phyloP scores from a whole-genome alignment of 2,888 invertebrate genomes.

The Drosophila paranaensis region DNA sequence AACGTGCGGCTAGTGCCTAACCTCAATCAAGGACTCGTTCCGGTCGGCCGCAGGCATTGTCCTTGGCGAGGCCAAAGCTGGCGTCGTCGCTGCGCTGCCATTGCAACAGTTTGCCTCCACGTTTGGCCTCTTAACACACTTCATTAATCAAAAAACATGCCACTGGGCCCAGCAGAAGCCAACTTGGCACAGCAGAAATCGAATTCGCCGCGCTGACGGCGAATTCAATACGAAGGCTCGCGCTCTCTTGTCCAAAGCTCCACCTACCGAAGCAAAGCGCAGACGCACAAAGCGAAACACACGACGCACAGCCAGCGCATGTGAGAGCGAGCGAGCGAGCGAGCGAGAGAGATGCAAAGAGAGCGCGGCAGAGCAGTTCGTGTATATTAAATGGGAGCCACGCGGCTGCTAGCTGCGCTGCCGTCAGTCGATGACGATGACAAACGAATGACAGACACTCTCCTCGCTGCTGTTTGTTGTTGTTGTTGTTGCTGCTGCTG shows the following conservation, averaged over 20 bases:
- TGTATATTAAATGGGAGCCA: conserved; percentile 38
- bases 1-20: conserved; percentile 48
- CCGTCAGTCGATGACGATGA: conserved; percentile 68
- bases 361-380: conserved; percentile 25
- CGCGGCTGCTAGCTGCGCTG: conserved; percentile 50
- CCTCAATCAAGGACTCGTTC: conserved; percentile 69
- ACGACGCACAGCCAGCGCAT: conserved; percentile 22
- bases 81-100: conserved; percentile 37
- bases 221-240: conserved; percentile 29
- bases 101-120: conserved; percentile 61
- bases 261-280: conserved; percentile 68
- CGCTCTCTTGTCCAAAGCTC: conserved; percentile 60
- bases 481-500: conserved; percentile 22
- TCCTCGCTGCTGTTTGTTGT: conserved; percentile 41
- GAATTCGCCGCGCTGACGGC: conserved; percentile 47
- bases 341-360: conserved; percentile 28
- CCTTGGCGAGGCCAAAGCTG: conserved; percentile 62
- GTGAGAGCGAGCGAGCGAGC: conserved; percentile 29
- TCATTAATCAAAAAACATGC: conserved; percentile 79
- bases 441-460: conserved; percentile 82
- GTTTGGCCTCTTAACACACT: conserved; percentile 84
- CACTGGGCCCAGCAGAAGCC: conserved; percentile 53
- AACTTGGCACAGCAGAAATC: conserved; percentile 20
- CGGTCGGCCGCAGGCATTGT: conserved; percentile 61
- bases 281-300: conserved; percentile 54